Evolutionary conservation across 2,797 vertebrate species (phyloP).

Genomic region (Ptychadena robeensis): DNA sequence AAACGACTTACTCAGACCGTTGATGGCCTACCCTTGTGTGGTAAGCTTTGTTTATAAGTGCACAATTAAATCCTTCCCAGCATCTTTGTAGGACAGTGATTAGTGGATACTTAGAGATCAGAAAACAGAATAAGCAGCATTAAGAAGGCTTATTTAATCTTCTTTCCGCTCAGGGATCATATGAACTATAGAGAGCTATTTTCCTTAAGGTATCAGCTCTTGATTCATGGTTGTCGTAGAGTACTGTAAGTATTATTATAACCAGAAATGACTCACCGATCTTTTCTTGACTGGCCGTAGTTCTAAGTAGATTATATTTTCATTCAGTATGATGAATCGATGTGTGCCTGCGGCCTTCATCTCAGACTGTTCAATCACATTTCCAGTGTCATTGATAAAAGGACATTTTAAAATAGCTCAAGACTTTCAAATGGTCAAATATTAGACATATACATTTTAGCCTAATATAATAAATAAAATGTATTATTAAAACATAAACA

Average conservation of each 20-base stretch:
- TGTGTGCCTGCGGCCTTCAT: slow-evolving; percentile 13
- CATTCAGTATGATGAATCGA: slow-evolving; percentile 8
- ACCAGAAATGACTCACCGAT: background rate
- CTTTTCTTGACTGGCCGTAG: background rate
- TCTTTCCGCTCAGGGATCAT: background rate
- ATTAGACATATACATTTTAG: background rate
- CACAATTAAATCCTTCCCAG: background rate
- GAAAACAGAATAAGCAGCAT: background rate
- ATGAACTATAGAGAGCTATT: background rate
- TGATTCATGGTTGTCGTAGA: background rate
- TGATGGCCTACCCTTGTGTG: background rate
- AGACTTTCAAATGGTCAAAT: slow-evolving; percentile 3
- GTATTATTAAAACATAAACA: too few species aligned
- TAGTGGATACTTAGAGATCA: background rate
- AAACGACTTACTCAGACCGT: background rate
- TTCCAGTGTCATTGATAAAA: slow-evolving; percentile 34
- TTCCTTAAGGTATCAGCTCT: background rate
- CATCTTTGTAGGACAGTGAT: background rate
- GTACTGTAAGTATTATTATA: background rate
- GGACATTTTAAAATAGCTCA: slow-evolving; percentile 31
- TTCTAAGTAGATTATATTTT: background rate
- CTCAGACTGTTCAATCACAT: slow-evolving; percentile 10
- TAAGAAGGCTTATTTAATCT: background rate
- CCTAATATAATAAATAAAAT: background rate
- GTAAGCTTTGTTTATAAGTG: too few species aligned